Base-by-base conservation (phyloP, 2,888 invertebrate genomes). In the Temnothorax rugatulus region DNA sequence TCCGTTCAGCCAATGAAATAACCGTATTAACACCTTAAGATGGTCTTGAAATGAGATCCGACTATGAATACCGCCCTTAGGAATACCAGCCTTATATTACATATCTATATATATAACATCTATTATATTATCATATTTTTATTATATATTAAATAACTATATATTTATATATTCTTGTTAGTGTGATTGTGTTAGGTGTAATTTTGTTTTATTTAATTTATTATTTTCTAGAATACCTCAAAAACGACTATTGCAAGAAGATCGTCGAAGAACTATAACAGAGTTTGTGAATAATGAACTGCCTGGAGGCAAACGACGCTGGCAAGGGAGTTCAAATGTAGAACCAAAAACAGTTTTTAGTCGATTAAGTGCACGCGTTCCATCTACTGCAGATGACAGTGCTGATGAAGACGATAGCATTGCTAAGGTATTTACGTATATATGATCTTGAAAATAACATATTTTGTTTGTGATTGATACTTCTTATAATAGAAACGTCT, bases 311-410 rank as follows among this genome's bases (percentile, higher is more conserved):
- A 95, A 94, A 84, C 90, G 94, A 68, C 91, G 94, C 74, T 94
- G 94, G 93, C 94, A 93, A 61, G 85, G 89, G 3, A 86, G 89
- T 4, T 91, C 93, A 4, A 92, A 90, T 29, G 86, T 90, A 9
- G 95, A 95, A 87, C 95, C 94, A 47, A 95, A 95, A 90, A 95
- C 95, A 77, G 95, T 95, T 82, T 95, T 95, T 83, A 95, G 94
- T 90, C 92, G 95, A 18, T 91, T 95, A 76, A 95, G 95, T 86
- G 95, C 94, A 34, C 90, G 94, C 76, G 94, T 94, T 66, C 92
- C 94, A 61, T 94, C 94, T 38, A 94, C 93, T 90, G 93, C 93
- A 2, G 95, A 95, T 87, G 95, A 95, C 61, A 94, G 94, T 83
- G 95, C 93, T 0, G 94, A 95, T 69, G 94, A 95, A 86, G 95